Base-by-base conservation (phyloP, 2,888 invertebrate species). In the Panopea generosa region DNA sequence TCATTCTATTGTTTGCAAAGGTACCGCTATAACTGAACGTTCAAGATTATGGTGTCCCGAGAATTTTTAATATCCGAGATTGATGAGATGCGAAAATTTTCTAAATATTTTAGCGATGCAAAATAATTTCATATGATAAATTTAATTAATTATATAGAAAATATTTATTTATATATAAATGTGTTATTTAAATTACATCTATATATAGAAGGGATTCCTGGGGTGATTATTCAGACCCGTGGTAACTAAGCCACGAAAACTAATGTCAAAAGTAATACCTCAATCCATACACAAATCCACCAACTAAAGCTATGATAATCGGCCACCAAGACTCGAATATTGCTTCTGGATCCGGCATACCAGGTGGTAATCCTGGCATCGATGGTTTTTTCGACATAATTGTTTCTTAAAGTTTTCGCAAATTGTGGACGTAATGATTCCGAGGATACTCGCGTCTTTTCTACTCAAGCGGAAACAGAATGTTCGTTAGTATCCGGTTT, bases 271-370 rank as follows among this genome's bases (percentile, higher is more conserved):
- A n/a, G 38, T 27, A 65, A 74, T 81, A 91, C 91, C 91, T 84
- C n/a, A 90, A 47, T n/a, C 86, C 90, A 66, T 88, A 90, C 14
- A 87, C 40, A 6, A 87, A 55, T 49, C 91, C 91, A 40, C 83
- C 76, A 3, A 78, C 75, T 26, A 89, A 55, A 6, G 89, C 90
- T 43, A 91, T 86, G 11, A 90, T 67, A 18, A 90, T 88, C 4
- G 91, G 91, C 86, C 89, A 91, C 89, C 89, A 90, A 1, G 91
- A 91, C 40, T 87, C 83, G 74, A 90, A 90, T 18, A 91, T 80
- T 40, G 85, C 84, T 56, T 88, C 87, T 9, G 89, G 89, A 66
- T 87, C 78, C 1, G 88, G 89, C 81, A 89, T 84, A 43, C 81
- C 79, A n/a, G 71, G 70, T 38, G 76, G 77, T 26, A 81, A 63